Evolutionary conservation across 2,888 invertebrate genomes (phyloP).

Genomic region (Torymus aiolomorphi): DNA sequence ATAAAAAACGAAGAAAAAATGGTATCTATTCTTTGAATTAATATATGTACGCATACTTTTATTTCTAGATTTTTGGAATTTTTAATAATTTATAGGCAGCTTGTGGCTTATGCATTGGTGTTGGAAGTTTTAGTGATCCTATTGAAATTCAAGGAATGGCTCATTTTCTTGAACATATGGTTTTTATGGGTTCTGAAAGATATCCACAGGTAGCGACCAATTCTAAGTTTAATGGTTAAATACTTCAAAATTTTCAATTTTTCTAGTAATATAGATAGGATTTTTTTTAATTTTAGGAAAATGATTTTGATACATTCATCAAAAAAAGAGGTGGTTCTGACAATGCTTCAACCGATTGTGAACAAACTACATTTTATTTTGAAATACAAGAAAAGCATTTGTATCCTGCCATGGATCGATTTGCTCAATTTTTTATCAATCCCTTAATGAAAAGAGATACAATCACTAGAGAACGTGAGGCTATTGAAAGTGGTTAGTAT

Average conservation of each 20-base stretch:
- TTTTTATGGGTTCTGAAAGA: conserved; percentile 95
- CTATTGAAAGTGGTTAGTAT: conserved; percentile 88
- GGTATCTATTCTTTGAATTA: conserved; percentile 59
- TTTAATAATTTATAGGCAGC: conserved; percentile 78
- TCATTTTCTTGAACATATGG: conserved; percentile 93
- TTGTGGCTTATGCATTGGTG: conserved; percentile 85
- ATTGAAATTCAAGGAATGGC: conserved; percentile 86
- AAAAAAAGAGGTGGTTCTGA: conserved; percentile 89
- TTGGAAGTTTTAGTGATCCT: conserved; percentile 89
- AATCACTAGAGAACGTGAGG: conserved; percentile 90
- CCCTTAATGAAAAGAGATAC: conserved; percentile 91
- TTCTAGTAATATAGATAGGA: too few relatives aligned
- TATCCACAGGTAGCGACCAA: conserved; percentile 83
- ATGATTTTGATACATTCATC: conserved; percentile 72
- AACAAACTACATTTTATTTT: conserved; percentile 92
- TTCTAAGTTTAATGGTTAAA: not conserved
- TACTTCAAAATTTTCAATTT: not conserved
- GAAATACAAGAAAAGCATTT: conserved; percentile 90
- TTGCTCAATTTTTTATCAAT: conserved; percentile 91
- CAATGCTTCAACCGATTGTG: conserved; percentile 92
- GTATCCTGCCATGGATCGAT: conserved; percentile 86
- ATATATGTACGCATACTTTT: not conserved
- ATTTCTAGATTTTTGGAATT: not conserved
- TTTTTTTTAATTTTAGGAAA: conserved; percentile 64
- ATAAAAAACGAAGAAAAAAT: conserved; percentile 70